These are phyloP conservation scores for pig (Sus scrofa) DNA, from an alignment of 2,113 vertebrate genomes.

Conservation along the genomic window T2T-Sscrofa CM000817.6:44557501-44558000, in stretches of 20 bases:
- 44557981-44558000: neutral
- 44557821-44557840: neutral
- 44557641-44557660: neutral
- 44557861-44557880: neutral
- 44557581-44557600: conserved; percentile 41
- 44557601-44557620: neutral
- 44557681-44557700: neutral
- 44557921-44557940: neutral
- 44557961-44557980: neutral
- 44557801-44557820: neutral
- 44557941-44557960: too few relatives aligned
- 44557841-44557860: neutral
- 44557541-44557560: conserved; percentile 33
- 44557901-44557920: neutral
- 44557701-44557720: neutral
- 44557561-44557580: conserved; percentile 42
- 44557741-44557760: neutral
- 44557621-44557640: neutral
- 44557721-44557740: neutral
- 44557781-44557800: neutral
- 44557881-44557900: neutral
- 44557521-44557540: conserved; percentile 18
- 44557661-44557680: neutral
- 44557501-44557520: conserved; percentile 40
- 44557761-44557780: neutral